Evolutionary conservation across 2,888 invertebrate species (phyloP), one percentile per base, ranked within the genome.

Genomic region (Portevinia maculata): DNA sequence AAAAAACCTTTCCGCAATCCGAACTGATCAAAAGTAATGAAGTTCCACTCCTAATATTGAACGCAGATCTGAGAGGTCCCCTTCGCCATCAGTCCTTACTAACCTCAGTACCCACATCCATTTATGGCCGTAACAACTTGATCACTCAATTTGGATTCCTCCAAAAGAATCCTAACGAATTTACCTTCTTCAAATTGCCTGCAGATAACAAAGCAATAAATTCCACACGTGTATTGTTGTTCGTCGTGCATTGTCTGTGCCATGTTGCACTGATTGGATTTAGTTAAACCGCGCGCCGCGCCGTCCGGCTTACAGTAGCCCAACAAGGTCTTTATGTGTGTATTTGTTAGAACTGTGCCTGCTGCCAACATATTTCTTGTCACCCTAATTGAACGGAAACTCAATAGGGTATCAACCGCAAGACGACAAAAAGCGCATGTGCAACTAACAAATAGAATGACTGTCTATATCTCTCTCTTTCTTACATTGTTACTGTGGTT

Each of bases 201-300:
- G 67, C 73, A 71, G 83, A 83, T 83, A 78, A 78, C 83, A 71
- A 78, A 83, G 83, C 73, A 83, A 83, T 83, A 83, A 83, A 83
- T 83, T 83, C 83, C 83, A 73, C 83, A 78, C 71, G 55, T 78
- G 71, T 71, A 78, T 83, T 78, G 70, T 76, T 67, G 83, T 83
- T 71, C 41, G 83, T 78, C 65, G 78, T 83, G 83, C 71, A 65
- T 60, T 71, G 75, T 67, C 46, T 57, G n/a, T 15, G 9, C 13
- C 15, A 8, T 11, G 21, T 53, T 21, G 59, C 75, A 78, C 81
- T 83, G 83, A 83, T 83, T 83, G 83, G 78, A 71, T 67, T 73
- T 59, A 78, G 53, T 50, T 41, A 37, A 62, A 50, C n/a, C n/a
- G n/a, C n/a, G n/a, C n/a, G n/a, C n/a, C n/a, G n/a, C n/a, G n/a